Conservation (phyloP, 2,113 vertebrate species). For the Siphamia tubifer region DNA sequence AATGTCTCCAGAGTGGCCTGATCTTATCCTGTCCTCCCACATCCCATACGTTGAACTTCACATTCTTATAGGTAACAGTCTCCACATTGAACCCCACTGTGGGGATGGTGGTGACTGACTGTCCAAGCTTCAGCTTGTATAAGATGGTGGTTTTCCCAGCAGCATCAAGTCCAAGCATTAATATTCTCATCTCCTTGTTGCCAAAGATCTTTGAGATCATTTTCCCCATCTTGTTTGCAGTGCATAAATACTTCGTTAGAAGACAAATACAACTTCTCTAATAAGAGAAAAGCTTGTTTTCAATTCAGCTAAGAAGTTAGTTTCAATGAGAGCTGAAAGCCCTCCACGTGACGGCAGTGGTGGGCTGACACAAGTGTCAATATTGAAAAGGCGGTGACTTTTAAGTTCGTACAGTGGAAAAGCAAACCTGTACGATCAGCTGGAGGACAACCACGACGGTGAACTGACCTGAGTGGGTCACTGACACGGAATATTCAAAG, state of each 20-base stretch:
- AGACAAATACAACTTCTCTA: slow-evolving; percentile 15
- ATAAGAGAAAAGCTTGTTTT: background rate
- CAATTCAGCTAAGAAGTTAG: background rate
- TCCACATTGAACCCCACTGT: slow-evolving; percentile 99
- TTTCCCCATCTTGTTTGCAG: slow-evolving; percentile 92
- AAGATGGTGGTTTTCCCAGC: slow-evolving; percentile 98
- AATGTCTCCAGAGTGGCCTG: slow-evolving; percentile 96
- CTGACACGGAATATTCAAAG: slow-evolving; percentile 1
- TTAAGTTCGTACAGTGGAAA: slow-evolving; percentile 27
- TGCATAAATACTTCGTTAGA: slow-evolving; percentile 74
- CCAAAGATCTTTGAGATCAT: slow-evolving; percentile 98
- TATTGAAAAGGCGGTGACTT: slow-evolving; percentile 23
- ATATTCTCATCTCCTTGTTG: slow-evolving; percentile 99
- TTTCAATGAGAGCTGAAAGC: slow-evolving; percentile 10
- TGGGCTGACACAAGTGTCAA: slow-evolving; percentile 44
- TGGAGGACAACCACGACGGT: background rate
- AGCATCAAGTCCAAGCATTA: slow-evolving; percentile 98
- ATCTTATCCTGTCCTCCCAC: slow-evolving; percentile 99
- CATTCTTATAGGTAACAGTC: slow-evolving; percentile 98
- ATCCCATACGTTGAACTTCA: slow-evolving; percentile 99
- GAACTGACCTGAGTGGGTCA: slow-evolving; percentile 39
- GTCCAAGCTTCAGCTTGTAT: slow-evolving; percentile 98
- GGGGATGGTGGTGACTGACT: slow-evolving; percentile 98
- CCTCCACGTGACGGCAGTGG: slow-evolving; percentile 55
- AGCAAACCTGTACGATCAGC: background rate